These are phyloP conservation scores for Isotomurus palustris DNA, from an alignment of 2,888 invertebrate species.

Conservation along the genomic window DNA sequence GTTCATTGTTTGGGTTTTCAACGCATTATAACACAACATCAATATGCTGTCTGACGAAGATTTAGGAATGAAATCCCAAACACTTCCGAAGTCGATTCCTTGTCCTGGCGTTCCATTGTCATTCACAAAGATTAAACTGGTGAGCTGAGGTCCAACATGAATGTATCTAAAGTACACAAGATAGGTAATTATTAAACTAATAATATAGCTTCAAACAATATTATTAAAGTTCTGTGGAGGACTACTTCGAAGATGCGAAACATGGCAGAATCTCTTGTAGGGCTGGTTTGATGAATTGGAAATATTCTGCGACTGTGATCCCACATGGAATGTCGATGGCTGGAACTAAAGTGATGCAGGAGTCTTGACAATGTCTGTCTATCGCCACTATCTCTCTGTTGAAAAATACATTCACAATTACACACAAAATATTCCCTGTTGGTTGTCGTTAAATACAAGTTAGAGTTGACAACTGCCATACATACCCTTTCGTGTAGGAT, in stretches of 20 bases:
- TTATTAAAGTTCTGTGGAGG: constrained; percentile 10
- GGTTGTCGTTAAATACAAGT: neutral
- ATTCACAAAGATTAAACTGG: constrained; percentile 55
- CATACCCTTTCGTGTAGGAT: constrained; percentile 53
- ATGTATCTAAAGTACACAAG: constrained; percentile 51
- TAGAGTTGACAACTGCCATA: constrained; percentile 3
- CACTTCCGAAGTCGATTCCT: constrained; percentile 35
- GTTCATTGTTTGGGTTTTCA: constrained; percentile 49
- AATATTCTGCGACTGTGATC: constrained; percentile 50
- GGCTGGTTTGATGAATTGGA: constrained; percentile 55
- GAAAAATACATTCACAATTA: constrained; percentile 15
- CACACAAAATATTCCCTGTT: neutral
- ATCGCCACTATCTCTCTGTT: constrained; percentile 56
- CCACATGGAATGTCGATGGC: constrained; percentile 54
- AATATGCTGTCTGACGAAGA: constrained; percentile 50
- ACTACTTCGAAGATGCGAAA: constrained; percentile 55
- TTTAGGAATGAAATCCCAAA: constrained; percentile 54
- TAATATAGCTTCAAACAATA: neutral
- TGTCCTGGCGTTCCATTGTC: constrained; percentile 47
- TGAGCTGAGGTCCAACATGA: constrained; percentile 58
- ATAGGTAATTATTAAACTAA: neutral
- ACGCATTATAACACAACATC: constrained; percentile 53
- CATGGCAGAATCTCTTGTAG: constrained; percentile 56
- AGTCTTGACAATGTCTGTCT: constrained; percentile 56
- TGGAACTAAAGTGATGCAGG: constrained; percentile 56